Conservation (phyloP, 2,888 invertebrate genomes). For the Hirtodrosophila trivittata region DNA sequence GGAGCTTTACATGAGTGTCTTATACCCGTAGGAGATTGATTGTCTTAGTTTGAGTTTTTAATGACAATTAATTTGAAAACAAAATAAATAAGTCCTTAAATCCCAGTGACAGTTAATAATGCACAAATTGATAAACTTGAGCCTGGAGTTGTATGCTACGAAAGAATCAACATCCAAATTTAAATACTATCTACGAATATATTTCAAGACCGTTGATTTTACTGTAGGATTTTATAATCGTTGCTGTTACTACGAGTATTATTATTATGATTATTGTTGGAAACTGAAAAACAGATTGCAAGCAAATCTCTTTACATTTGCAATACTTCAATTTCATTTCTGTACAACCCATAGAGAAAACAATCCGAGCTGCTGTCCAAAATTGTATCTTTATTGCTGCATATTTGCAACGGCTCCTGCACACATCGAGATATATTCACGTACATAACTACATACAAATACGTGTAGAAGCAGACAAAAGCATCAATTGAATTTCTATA, state of each 20-base stretch:
- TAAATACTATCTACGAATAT: not conserved
- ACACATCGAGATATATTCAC: constrained; percentile 4
- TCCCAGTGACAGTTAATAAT: not conserved
- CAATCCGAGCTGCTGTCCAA: constrained; percentile 49
- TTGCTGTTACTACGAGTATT: not conserved
- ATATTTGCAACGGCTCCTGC: constrained; percentile 49
- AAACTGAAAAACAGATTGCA: constrained; percentile 41
- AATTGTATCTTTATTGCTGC: constrained; percentile 69
- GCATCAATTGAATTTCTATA: constrained; percentile 61
- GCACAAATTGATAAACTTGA: not conserved
- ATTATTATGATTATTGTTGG: constrained; percentile 7
- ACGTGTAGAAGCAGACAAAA: constrained; percentile 48
- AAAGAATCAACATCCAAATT: not conserved
- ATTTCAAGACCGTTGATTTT: not conserved
- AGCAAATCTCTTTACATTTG: constrained; percentile 67
- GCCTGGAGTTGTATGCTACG: no score
- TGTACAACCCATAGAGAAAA: constrained; percentile 38
- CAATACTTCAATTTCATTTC: constrained; percentile 63
- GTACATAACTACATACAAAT: not conserved
- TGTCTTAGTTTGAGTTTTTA: not conserved
- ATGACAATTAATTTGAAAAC: constrained; percentile 3
- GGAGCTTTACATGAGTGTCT: not conserved
- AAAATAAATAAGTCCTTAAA: not conserved
- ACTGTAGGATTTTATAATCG: not conserved
- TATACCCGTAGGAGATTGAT: not conserved